Evolutionary conservation across 2,797 vertebrate species (phyloP).

Genomic region (Gouania willdenowi): DNA sequence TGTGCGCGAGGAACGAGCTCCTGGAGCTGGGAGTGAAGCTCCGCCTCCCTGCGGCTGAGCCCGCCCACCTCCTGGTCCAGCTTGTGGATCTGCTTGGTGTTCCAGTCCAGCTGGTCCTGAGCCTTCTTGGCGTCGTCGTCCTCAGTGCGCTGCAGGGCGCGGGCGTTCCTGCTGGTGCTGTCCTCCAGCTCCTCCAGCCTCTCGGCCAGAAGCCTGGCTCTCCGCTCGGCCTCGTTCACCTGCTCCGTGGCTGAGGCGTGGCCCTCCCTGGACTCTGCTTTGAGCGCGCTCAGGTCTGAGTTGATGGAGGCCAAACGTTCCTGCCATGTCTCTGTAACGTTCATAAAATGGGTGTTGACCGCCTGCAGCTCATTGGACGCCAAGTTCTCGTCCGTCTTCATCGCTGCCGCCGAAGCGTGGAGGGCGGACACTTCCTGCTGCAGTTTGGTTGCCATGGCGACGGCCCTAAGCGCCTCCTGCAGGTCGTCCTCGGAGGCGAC

Average conservation of each 20-base stretch:
- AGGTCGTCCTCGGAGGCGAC: conserved; percentile 81
- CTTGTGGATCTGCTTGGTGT: conserved; percentile 71
- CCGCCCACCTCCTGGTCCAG: conserved; percentile 71
- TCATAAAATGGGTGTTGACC: conserved; percentile 80
- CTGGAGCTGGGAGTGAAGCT: conserved; percentile 71
- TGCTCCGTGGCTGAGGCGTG: conserved; percentile 76
- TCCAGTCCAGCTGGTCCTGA: conserved; percentile 77
- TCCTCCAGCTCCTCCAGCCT: conserved; percentile 86
- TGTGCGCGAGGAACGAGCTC: conserved; percentile 76
- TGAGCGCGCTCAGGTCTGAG: conserved; percentile 72
- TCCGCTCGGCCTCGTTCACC: conserved; percentile 84
- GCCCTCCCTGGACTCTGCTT: conserved; percentile 78
- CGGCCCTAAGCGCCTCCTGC: conserved; percentile 71
- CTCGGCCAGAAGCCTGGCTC: conserved; percentile 73
- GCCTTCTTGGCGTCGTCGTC: conserved; percentile 77
- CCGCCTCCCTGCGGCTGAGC: conserved; percentile 63
- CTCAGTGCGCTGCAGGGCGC: conserved; percentile 84
- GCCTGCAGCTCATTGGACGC: conserved; percentile 74
- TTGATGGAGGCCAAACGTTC: conserved; percentile 70
- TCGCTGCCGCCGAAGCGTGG: conserved; percentile 60
- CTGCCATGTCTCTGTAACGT: conserved; percentile 81
- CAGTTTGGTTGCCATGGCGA: conserved; percentile 76
- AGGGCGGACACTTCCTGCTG: conserved; percentile 80
- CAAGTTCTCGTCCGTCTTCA: conserved; percentile 74
- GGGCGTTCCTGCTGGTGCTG: conserved; percentile 84